These are phyloP conservation scores for Gonatopus flavifemur DNA, from an alignment of 1,140 invertebrate genomes.

Conservation along the genomic window DNA sequence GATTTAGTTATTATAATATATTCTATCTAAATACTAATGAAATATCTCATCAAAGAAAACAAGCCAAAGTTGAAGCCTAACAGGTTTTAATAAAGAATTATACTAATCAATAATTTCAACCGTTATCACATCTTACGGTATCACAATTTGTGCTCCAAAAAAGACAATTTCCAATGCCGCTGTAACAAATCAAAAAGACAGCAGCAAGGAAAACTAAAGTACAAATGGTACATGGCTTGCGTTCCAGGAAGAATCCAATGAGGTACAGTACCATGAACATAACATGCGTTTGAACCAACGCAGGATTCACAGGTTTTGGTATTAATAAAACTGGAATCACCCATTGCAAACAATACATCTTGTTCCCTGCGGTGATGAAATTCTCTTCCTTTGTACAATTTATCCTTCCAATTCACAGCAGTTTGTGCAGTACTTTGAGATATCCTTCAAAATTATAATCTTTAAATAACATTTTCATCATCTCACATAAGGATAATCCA, in stretches of 20 bases:
- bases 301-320: slow-evolving; percentile 94
- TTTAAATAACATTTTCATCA: neutral
- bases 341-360: slow-evolving; percentile 99
- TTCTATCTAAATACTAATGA: no score
- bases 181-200: slow-evolving; percentile 93
- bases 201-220: slow-evolving; percentile 89
- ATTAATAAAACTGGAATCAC: slow-evolving; percentile 94
- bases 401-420: no score
- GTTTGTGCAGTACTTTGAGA: no score
- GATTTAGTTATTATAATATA: no score
- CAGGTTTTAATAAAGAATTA: slow-evolving; percentile 4
- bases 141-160: slow-evolving; percentile 85
- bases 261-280: slow-evolving; percentile 95
- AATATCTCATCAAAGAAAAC: neutral
- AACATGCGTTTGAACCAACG: slow-evolving; percentile 91
- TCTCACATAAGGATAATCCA: neutral
- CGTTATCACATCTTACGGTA: slow-evolving; percentile 71
- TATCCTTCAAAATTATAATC: no score
- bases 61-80: no score
- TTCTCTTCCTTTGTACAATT: no score
- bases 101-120: slow-evolving; percentile 35
- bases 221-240: slow-evolving; percentile 96
- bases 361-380: slow-evolving; percentile 10
- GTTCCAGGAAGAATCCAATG: slow-evolving; percentile 90
- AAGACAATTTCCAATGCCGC: slow-evolving; percentile 90